Evolutionary conservation across 2,113 vertebrate species (phyloP), one percentile per base, ranked within the genome.

Genomic region (Trogon surrucura): DNA sequence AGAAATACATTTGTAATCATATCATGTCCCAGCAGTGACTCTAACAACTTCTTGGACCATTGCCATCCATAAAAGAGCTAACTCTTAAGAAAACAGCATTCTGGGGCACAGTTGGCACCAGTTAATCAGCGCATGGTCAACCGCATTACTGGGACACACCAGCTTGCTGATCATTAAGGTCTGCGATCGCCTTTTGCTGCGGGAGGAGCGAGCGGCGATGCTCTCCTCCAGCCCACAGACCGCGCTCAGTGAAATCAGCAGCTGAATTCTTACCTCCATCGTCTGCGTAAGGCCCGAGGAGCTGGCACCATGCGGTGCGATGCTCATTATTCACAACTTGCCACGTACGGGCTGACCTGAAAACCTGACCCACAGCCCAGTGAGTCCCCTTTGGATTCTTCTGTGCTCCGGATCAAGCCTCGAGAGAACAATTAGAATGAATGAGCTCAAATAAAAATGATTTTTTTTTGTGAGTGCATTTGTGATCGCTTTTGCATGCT

Each of bases 291-390:
- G 38, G 50, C 80, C 64, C 0, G 0, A 89, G 65, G 61, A 66
- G 53, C 25, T 54, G 48, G 38, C 30, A 45, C 60, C 18, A 2
- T 4, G 25, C 5, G 6, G 11, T 2, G 0, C 22, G 50, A 29
- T 80, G 69, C 65, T 95, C 84, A 61, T 89, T 95, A 89, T 95
- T 92, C 89, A 87, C 26, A 23, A 6, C 61, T 53, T 88, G 71
- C 62, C 67, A 36, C 1, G 8, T 53, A 53, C 34, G 58, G 58
- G 61, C 44, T 91, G 93, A 97, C 94, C 91, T 1, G 8, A 71
- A 90, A 96, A 41, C 45, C 61, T 96, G 89, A 95, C 91, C 91
- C 86, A 38, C 53, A 79, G 57, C 16, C 65, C 65, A 53, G 48
- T 1, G 23, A 93, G 27, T 2, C 34, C 54, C 53, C 65, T 85